These are phyloP conservation scores for Agrochola macilenta DNA, from an alignment of 2,888 invertebrate genomes.

Conservation along the genomic window DNA sequence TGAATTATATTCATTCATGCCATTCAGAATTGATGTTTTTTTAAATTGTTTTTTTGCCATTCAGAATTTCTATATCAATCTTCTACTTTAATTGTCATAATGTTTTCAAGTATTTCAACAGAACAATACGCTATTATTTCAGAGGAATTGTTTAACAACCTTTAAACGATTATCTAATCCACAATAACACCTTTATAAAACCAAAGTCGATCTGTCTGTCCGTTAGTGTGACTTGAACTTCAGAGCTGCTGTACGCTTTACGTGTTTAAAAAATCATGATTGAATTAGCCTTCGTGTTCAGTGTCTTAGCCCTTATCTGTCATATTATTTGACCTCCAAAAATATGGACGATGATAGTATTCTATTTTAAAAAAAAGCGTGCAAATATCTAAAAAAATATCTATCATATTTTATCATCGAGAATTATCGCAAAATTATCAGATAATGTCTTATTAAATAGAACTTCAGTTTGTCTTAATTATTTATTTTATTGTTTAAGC, in stretches of 20 bases:
- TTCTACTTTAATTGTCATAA: too few species aligned
- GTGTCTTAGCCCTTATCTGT: background rate
- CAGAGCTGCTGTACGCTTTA: background rate
- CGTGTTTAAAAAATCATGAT: slow-evolving; percentile 8
- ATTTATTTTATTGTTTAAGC: background rate
- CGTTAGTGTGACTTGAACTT: background rate
- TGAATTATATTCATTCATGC: too few species aligned
- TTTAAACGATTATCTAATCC: background rate
- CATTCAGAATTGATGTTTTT: too few species aligned
- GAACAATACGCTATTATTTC: slow-evolving; percentile 17
- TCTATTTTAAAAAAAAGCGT: background rate
- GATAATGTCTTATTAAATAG: slow-evolving; percentile 5
- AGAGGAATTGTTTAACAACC: background rate
- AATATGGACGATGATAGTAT: background rate
- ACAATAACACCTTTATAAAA: slow-evolving; percentile 24
- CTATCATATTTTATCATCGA: background rate
- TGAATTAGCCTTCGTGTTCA: background rate
- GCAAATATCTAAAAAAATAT: background rate
- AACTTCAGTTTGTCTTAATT: background rate
- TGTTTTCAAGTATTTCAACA: background rate
- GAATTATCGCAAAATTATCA: background rate
- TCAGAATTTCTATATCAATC: too few species aligned
- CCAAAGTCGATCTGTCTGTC: too few species aligned
- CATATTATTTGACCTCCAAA: background rate
- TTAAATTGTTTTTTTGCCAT: too few species aligned